Evolutionary conservation across 2,888 invertebrate species (phyloP).

Genomic region (Drosophila helvetica): DNA sequence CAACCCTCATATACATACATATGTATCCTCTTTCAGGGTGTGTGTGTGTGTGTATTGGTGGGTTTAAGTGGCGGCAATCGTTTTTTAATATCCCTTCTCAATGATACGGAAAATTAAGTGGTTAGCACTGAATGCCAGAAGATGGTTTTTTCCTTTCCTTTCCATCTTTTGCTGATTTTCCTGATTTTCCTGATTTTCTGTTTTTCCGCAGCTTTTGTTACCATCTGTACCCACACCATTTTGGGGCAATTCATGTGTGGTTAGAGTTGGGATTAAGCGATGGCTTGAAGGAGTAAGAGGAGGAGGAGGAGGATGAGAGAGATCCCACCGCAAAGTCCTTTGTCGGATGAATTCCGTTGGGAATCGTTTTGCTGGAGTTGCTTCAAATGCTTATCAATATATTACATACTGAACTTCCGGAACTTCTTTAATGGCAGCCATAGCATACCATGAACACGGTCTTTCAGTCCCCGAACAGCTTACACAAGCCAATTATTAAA

Average conservation of each 20-base stretch:
- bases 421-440: neutral
- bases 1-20: constrained; percentile 25
- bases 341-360: neutral
- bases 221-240: neutral
- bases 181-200: constrained; percentile 22
- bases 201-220: neutral
- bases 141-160: neutral
- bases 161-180: too few relatives aligned
- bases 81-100: constrained; percentile 66
- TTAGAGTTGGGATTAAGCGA: neutral
- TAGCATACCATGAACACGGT: too few relatives aligned
- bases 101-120: constrained; percentile 74
- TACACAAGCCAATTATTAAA: neutral
- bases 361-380: neutral
- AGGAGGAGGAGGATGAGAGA: neutral
- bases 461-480: neutral
- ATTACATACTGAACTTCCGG: too few relatives aligned
- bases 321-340: neutral
- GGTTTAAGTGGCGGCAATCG: constrained; percentile 47
- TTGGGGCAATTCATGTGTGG: neutral
- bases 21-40: neutral
- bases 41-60: neutral
- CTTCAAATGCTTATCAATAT: neutral
- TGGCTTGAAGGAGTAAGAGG: neutral
- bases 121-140: constrained; percentile 58